Base-by-base conservation (phyloP, 1,140 invertebrate genomes). In the Medauroidea extradentata region DNA sequence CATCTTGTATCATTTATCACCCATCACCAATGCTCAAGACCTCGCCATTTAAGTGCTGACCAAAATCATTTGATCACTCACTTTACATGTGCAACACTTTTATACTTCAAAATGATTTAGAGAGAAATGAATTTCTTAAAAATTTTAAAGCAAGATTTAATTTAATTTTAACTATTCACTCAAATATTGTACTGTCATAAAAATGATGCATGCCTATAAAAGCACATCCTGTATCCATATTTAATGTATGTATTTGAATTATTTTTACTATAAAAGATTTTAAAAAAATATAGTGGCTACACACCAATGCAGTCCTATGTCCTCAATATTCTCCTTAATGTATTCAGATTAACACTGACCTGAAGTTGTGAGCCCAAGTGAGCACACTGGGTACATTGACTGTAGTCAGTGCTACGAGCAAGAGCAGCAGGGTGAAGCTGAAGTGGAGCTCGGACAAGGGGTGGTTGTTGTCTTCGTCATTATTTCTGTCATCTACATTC, bases 311-410 rank as follows among this genome's bases (percentile, higher is more conserved):
- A 50, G 7, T 18, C 44, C 29, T 19, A 9, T 46, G 8, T 46
- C 9, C 18, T 2, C 14, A 50, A 25, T 16, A 13, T 4, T 16
- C 9, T 25, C 16, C 5, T 21, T 9, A 9, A 9, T 18, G 1
- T 16, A 8, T 24, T 21, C n/a, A n/a, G n/a, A n/a, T 50, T 3
- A 2, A 53, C 11, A 43, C 56, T 21, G 25, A 57, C 56, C 44
- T 49, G 42, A 49, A 57, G 34, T 50, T 57, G 16, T 50, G 56
- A n/a, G 56, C 56, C 56, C 56, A 57, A 2, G 50, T 48, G 5
- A 57, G 42, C 13, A 51, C 48, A 14, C 25, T 19, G 24, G 56
- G 56, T 3, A 42, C 34, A 21, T 51, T 57, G 18, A 50, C 13
- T 16, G 42, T 8, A 11, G 56, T 51, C 23, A 51, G 44, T 8